Base-by-base conservation (phyloP, 2,113 vertebrate genomes). In the Coregonus clupeaformis region DNA sequence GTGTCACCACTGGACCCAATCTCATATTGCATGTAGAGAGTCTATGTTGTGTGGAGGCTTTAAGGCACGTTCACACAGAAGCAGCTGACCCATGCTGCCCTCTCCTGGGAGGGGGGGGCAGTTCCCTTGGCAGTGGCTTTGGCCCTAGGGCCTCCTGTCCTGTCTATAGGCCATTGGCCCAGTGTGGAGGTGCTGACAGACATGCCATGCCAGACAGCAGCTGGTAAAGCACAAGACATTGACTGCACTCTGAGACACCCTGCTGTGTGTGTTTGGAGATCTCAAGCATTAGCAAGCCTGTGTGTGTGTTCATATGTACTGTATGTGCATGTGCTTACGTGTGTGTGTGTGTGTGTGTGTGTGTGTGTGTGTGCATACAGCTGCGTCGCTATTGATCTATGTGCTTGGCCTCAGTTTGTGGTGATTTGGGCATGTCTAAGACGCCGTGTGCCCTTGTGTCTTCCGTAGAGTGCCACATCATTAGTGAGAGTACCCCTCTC, bases 151-250 rank as follows among this genome's bases (percentile, higher is more conserved):
- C 13, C 60, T 52, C 25, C 68, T 78, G 62, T 71, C 70, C 69
- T 68, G 77, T 85, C 78, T 74, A 74, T 68, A 73, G 27, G 27
- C 27, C 27, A 27, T 2, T 45, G 73, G 60, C 65, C 75, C 71
- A 36, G 32, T 59, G 69, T 47, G 36, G 70, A 87, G 84, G 82
- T 87, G 89, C 82, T 87, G 89, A 89, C 89, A 88, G 87, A 78
- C 84, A 84, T 74, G 64, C 80, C 83, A 85, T 62, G 65, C 76
- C 86, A 87, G 85, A 85, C 84, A 90, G 83, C 89, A 92, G 88
- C 90, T 88, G 87, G 79, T 72, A 83, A 86, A 88, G 84, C 89
- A 81, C 57, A 66, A 29, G 75, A 72, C 75, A 73, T 68, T 82
- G 82, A 81, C 72, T 80, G 71, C 78, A 79, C 80, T 78, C 69